Base-by-base conservation (phyloP, 2,888 invertebrate genomes). In the Dasysyrphus albostriatus region DNA sequence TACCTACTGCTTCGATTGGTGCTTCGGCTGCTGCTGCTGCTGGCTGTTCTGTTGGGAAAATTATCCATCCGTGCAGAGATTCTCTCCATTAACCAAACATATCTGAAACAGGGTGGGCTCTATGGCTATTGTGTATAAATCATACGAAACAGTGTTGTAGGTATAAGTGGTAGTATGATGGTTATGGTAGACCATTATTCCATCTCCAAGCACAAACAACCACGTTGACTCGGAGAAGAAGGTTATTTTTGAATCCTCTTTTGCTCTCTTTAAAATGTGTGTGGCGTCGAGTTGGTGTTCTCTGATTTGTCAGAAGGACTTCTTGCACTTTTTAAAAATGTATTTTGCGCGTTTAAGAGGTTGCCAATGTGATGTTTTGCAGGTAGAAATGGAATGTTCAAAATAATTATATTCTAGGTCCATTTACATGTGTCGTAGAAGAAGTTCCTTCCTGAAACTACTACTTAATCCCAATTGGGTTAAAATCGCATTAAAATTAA, bases 51-150 rank as follows among this genome's bases (percentile, higher is more conserved):
- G 54, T 37, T 51, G 54, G 54, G 32, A 63, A 73, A 56, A 56
- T 42, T 69, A 83, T 19, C 65, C 47, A 72, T 65, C 72, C 72
- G 76, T 74, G 83, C 78, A 83, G 78, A 83, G 61, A 78, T 74
- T 69, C 78, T 78, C 78, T 74, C 56, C 39, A 44, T 56, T 77
- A 72, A 77, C 39, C 54, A 34, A 65, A 42, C 32, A 10, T 72
- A 39, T 32, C 42, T 49, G 12, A 12, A 54, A 29, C 16, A 47
- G 56, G 8, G 59, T 49, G 37, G 47, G 16, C 54, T 32, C 14
- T 32, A 54, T 24, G 29, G 34, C 14, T 14, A 39, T 37, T 73
- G 42, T 24, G 24, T 24, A 24, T 54, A 44, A 63, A 77, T 19
- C 73, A 85, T 76, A 75, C 75, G 65, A n/a, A 49, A 49, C 14